phyloP scores from a whole-genome alignment of 1,140 invertebrate species.

The Antheraea mylitta region DNA sequence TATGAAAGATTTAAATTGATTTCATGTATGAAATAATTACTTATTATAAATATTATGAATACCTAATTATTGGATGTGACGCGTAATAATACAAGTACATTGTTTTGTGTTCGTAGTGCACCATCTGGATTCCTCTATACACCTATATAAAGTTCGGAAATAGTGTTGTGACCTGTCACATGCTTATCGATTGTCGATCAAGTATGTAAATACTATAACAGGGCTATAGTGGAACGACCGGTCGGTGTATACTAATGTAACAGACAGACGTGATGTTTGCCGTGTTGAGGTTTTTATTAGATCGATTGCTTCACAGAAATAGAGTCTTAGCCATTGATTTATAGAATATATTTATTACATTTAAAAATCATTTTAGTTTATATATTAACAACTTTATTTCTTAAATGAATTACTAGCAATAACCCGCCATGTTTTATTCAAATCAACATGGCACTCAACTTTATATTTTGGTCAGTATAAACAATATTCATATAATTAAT shows the following conservation, averaged over 20 bases:
- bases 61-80: no score
- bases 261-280: constrained; percentile 1
- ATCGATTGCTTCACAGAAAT: background rate
- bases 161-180: constrained; percentile 30
- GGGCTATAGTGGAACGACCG: constrained; percentile 42
- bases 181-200: constrained; percentile 41
- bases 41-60: no score
- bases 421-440: no score
- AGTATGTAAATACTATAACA: constrained; percentile 44
- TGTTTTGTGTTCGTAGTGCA: background rate
- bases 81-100: no score
- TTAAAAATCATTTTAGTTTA: background rate
- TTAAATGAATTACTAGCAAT: no score
- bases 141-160: constrained; percentile 12
- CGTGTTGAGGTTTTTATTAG: constrained; percentile 24
- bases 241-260: constrained; percentile 31
- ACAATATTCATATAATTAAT: no score
- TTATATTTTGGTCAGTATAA: no score
- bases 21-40: no score
- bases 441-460: no score
- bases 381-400: background rate
- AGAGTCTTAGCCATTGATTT: constrained; percentile 10
- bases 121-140: background rate
- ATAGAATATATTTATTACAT: background rate
- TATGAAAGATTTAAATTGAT: no score